These are phyloP conservation scores for Tyrophagus putrescentiae DNA, from an alignment of 1,140 invertebrate species.

Conservation along the genomic window DNA sequence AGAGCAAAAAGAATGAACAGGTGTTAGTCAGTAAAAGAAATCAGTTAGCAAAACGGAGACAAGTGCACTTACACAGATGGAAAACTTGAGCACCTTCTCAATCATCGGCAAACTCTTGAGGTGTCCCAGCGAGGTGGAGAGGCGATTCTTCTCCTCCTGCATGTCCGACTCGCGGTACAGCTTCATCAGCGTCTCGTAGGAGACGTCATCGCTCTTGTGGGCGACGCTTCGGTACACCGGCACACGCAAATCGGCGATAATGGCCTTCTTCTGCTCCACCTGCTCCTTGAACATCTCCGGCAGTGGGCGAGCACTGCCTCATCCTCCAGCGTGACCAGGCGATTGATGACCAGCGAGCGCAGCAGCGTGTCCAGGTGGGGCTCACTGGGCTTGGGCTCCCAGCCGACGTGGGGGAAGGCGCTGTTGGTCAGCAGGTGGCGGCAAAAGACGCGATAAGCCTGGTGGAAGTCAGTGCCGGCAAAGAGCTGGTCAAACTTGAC, in stretches of 20 bases:
- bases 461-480: slow-evolving; percentile 54
- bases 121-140: slow-evolving; percentile 61
- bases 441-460: slow-evolving; percentile 55
- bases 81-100: slow-evolving; percentile 46
- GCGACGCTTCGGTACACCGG: slow-evolving; percentile 74
- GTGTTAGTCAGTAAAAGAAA: slow-evolving; percentile 12
- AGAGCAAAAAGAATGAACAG: slow-evolving; percentile 34
- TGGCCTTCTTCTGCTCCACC: slow-evolving; percentile 40
- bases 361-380: slow-evolving; percentile 65
- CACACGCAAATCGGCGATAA: slow-evolving; percentile 73
- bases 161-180: slow-evolving; percentile 48
- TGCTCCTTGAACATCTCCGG: slow-evolving; percentile 51
- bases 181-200: slow-evolving; percentile 60
- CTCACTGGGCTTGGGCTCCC: slow-evolving; percentile 37
- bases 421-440: slow-evolving; percentile 46
- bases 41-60: background rate
- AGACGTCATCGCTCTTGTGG: slow-evolving; percentile 48
- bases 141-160: slow-evolving; percentile 81
- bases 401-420: slow-evolving; percentile 57
- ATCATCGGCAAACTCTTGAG: slow-evolving; percentile 53
- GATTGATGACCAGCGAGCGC: slow-evolving; percentile 59
- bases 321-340: slow-evolving; percentile 64
- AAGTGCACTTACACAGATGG: slow-evolving; percentile 15
- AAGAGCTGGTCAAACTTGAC: slow-evolving; percentile 52
- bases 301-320: slow-evolving; percentile 57